Evolutionary conservation across 2,888 invertebrate species (phyloP).

Genomic region (Lacanobia wlatinum): DNA sequence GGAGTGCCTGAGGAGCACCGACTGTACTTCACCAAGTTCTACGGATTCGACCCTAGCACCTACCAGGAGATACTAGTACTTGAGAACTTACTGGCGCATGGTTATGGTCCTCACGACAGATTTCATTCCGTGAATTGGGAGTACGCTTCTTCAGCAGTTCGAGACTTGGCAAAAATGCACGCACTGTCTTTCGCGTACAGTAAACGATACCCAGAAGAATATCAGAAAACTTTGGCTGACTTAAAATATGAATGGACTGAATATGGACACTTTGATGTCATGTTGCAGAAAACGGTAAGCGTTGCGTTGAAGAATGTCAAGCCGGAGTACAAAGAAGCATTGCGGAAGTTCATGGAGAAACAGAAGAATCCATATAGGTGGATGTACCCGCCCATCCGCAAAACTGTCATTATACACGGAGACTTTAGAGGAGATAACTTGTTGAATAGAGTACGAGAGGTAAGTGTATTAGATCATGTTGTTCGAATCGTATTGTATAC

Average conservation of each 20-base stretch:
- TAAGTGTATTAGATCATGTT: neutral
- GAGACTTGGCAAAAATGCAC: constrained; percentile 75
- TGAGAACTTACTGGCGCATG: constrained; percentile 68
- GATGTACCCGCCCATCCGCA: neutral
- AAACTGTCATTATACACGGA: constrained; percentile 20
- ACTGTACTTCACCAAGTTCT: constrained; percentile 66
- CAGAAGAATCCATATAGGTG: neutral
- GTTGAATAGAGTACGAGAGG: constrained; percentile 31
- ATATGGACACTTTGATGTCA: neutral
- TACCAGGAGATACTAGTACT: constrained; percentile 74
- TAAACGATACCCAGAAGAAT: constrained; percentile 70
- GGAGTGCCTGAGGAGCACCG: constrained; percentile 62
- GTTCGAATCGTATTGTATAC: too few species aligned
- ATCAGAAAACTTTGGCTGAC: constrained; percentile 9
- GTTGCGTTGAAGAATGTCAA: neutral
- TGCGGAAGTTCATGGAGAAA: constrained; percentile 16
- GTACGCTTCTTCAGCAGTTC: constrained; percentile 66
- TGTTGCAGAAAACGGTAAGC: neutral
- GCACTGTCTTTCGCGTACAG: constrained; percentile 75
- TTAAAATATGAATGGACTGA: neutral
- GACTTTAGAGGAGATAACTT: constrained; percentile 33
- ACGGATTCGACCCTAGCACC: constrained; percentile 60
- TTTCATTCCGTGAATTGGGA: constrained; percentile 69
- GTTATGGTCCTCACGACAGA: constrained; percentile 71
- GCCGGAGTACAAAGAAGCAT: neutral